Conservation (phyloP, 1,140 invertebrate species). For the Trinorchestia longiramus region DNA sequence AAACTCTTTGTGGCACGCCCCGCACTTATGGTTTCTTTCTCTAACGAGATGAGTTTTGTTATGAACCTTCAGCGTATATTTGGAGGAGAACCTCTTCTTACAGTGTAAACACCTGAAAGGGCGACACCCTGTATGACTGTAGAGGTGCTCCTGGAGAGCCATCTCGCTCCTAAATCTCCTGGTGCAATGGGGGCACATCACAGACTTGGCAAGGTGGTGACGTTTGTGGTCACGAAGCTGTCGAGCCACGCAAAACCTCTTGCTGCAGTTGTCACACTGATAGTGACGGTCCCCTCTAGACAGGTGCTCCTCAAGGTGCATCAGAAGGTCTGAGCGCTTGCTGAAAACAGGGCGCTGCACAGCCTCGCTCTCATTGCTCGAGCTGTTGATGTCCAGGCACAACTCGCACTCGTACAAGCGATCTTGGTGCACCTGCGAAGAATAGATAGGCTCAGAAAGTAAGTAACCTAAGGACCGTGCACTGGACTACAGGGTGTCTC, state of each 20-base stretch:
- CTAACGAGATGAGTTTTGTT: constrained; percentile 80
- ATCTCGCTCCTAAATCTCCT: constrained; percentile 77
- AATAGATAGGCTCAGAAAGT: neutral
- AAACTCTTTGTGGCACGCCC: constrained; percentile 80
- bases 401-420: constrained; percentile 79
- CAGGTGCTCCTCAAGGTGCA: constrained; percentile 79
- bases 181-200: constrained; percentile 68
- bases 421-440: constrained; percentile 62
- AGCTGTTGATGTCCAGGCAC: constrained; percentile 75
- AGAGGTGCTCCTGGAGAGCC: constrained; percentile 75
- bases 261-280: constrained; percentile 77
- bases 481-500: no score
- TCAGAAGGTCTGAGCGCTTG: constrained; percentile 76
- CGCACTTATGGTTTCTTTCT: constrained; percentile 78
- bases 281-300: constrained; percentile 76
- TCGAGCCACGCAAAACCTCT: constrained; percentile 77
- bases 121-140: constrained; percentile 78
- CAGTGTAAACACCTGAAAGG: constrained; percentile 79
- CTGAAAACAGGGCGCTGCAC: constrained; percentile 70
- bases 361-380: neutral
- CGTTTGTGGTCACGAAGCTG: constrained; percentile 75
- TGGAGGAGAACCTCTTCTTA: constrained; percentile 81
- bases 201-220: constrained; percentile 65
- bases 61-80: constrained; percentile 82
- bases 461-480: no score